Conservation (phyloP, 1,140 invertebrate genomes). For the Dendroctonus valens region DNA sequence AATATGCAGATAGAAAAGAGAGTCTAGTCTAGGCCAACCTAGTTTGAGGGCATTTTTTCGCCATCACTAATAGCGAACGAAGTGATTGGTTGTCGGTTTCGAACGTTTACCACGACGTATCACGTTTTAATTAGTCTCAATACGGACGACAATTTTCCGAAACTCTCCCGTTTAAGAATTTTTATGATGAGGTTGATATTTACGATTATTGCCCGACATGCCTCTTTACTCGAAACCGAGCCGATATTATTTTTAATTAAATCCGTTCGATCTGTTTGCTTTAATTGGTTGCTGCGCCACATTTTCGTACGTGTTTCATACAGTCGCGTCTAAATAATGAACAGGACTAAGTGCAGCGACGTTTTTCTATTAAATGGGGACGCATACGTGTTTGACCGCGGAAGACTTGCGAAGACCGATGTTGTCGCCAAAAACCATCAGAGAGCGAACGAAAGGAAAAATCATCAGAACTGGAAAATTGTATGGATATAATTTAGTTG, state of each 20-base stretch:
- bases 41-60: no score
- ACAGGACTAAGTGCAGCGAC: no score
- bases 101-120: not conserved
- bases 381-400: no score
- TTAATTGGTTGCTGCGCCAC: slow-evolving; percentile 7
- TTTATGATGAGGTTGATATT: slow-evolving; percentile 23
- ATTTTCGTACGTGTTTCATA: not conserved
- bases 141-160: slow-evolving; percentile 7
- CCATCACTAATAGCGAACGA: no score
- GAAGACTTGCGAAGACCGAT: no score
- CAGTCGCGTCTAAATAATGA: no score
- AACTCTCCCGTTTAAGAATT: slow-evolving; percentile 17
- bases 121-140: slow-evolving; percentile 9
- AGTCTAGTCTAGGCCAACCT: no score
- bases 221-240: slow-evolving; percentile 1
- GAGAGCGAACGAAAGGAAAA: not conserved
- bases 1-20: not conserved
- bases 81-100: no score
- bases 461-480: not conserved
- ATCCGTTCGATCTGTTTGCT: slow-evolving; percentile 6
- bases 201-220: slow-evolving; percentile 18
- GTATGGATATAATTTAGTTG: no score
- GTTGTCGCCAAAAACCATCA: no score
- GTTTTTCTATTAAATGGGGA: no score
- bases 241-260: slow-evolving; percentile 20